Conservation (phyloP, 2,113 vertebrate genomes). For the Chelonoidis abingdonii region DNA sequence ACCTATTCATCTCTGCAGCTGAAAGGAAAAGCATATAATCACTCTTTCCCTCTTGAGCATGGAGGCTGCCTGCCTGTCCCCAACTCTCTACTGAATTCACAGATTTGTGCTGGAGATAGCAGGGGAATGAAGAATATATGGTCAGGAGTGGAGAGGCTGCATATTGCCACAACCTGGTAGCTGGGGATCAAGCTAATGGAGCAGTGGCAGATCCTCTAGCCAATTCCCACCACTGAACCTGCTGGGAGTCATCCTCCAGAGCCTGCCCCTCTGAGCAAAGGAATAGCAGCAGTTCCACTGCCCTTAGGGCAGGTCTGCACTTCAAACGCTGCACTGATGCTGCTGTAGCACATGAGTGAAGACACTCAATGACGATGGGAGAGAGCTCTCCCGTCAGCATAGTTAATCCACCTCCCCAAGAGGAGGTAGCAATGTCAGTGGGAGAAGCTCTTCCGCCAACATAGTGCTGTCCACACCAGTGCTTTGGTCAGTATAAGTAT, state of each 20-base stretch:
- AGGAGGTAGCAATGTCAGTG: too few species aligned
- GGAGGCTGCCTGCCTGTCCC: too few species aligned
- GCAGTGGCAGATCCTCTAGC: background rate
- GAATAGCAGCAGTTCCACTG: fast-evolving
- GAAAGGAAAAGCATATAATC: slow-evolving; percentile 27
- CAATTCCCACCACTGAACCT: background rate
- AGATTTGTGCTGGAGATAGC: background rate
- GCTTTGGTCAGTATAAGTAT: background rate
- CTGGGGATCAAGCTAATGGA: background rate
- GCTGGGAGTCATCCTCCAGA: background rate
- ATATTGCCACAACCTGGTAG: background rate
- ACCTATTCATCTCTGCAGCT: background rate
- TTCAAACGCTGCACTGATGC: background rate
- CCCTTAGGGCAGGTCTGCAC: background rate
- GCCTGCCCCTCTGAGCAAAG: background rate
- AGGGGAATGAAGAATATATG: background rate
- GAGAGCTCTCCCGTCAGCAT: background rate
- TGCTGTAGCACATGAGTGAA: background rate
- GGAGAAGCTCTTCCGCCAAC: background rate
- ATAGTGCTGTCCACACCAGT: background rate
- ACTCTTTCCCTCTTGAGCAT: too few species aligned
- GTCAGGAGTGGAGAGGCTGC: background rate
- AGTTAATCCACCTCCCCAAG: background rate
- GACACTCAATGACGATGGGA: background rate
- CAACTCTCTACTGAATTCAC: background rate